Percentiles rank a stretch among this genome's conserved stretches.
These are phyloP conservation scores for Rhinogobio ventralis DNA, from an alignment of 2,797 vertebrate species.

Conservation along the genomic window DNA sequence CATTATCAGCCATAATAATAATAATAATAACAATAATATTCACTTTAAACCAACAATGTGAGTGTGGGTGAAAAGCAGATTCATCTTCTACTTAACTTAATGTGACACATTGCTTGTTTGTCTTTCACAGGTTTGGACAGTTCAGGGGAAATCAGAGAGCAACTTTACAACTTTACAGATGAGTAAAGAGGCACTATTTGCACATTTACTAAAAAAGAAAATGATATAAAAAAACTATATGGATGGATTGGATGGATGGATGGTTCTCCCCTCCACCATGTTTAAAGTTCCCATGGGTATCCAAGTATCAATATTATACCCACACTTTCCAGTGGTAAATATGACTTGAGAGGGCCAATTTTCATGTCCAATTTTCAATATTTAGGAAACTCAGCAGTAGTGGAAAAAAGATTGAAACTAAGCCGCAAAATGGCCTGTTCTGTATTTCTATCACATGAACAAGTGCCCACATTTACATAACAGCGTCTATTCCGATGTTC, in stretches of 20 bases:
- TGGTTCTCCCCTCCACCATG: not conserved
- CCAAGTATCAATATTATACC: too few relatives aligned
- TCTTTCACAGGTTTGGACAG: constrained; percentile 9
- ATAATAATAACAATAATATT: not conserved
- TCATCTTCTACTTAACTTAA: constrained; percentile 9
- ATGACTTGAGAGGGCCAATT: too few relatives aligned
- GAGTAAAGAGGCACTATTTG: not conserved
- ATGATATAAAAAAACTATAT: not conserved
- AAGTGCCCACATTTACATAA: not conserved
- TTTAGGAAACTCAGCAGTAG: not conserved
- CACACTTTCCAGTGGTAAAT: too few relatives aligned
- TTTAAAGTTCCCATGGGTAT: not conserved
- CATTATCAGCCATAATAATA: not conserved
- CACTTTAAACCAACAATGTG: not conserved
- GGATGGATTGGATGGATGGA: too few relatives aligned
- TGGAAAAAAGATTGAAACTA: not conserved
- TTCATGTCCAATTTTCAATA: not conserved
- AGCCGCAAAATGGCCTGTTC: not conserved
- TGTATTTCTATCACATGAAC: not conserved
- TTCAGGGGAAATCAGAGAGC: not conserved
- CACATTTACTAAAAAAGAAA: not conserved
- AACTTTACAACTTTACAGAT: not conserved
- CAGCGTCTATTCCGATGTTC: not conserved
- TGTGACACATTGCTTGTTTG: constrained; percentile 8
- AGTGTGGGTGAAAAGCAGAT: not conserved